These are phyloP conservation scores for Struthidea cinerea DNA, from an alignment of 2,113 vertebrate genomes.

Conservation along the genomic window DNA sequence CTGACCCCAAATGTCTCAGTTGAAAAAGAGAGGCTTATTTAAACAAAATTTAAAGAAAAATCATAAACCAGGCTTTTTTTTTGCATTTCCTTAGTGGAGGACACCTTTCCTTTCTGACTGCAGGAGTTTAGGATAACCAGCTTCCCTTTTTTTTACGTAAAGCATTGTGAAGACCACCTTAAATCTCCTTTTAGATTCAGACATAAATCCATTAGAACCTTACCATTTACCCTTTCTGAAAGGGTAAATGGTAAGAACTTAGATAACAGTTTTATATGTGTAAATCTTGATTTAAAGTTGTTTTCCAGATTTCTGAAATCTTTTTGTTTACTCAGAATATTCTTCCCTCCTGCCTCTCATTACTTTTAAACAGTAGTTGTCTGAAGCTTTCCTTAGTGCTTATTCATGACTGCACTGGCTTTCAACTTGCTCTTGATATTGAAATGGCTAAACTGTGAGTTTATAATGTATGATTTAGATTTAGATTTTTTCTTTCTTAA, in stretches of 20 bases:
- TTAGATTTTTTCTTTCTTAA: conserved; percentile 74
- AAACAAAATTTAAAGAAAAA: background rate
- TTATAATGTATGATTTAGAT: conserved; percentile 73
- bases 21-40: background rate
- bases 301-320: conserved; percentile 52
- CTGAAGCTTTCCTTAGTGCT: conserved; percentile 62
- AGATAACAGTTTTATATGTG: conserved; percentile 14
- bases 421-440: conserved; percentile 72
- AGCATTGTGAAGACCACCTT: background rate
- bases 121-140: background rate
- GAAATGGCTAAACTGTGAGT: conserved; percentile 73
- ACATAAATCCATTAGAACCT: background rate
- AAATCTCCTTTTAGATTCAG: background rate
- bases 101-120: background rate
- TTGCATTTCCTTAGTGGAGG: background rate
- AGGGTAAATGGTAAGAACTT: background rate
- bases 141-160: background rate
- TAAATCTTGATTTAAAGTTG: conserved; percentile 51
- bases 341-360: conserved; percentile 46
- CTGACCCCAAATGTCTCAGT: background rate
- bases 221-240: background rate
- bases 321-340: conserved; percentile 53
- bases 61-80: background rate
- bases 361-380: conserved; percentile 64
- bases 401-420: conserved; percentile 67